These are phyloP conservation scores for Poecilobothrus nobilitatus DNA, from an alignment of 2,888 invertebrate species.

Conservation along the genomic window DNA sequence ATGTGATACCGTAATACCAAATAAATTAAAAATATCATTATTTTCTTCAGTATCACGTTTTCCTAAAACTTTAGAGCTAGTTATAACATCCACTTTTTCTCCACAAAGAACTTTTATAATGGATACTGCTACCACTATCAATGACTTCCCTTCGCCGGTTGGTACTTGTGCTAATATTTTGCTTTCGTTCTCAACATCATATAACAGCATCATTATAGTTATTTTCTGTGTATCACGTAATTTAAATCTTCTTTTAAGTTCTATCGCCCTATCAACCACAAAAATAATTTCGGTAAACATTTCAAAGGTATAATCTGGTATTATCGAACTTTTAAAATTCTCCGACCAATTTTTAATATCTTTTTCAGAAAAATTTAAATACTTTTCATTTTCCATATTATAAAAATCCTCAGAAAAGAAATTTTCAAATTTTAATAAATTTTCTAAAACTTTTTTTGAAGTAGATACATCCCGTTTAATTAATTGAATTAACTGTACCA, in stretches of 20 bases:
- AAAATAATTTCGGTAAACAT: not conserved
- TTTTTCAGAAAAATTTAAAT: not conserved
- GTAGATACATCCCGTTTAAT: not conserved
- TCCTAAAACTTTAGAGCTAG: slow-evolving; percentile 9
- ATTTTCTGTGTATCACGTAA: slow-evolving; percentile 2
- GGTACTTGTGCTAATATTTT: slow-evolving; percentile 3
- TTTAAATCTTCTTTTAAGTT: not conserved
- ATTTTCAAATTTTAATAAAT: not conserved
- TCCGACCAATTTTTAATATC: not conserved
- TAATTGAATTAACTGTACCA: not conserved
- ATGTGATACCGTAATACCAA: not conserved
- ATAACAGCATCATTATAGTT: not conserved
- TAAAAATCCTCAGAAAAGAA: too few relatives aligned
- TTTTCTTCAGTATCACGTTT: slow-evolving; percentile 9
- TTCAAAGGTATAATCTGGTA: not conserved
- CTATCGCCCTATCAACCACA: not conserved
- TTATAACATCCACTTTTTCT: slow-evolving; percentile 12
- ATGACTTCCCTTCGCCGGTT: slow-evolving; percentile 13
- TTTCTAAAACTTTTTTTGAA: not conserved
- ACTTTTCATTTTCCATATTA: not conserved
- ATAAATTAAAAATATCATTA: slow-evolving; percentile 7
- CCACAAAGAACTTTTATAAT: slow-evolving; percentile 9
- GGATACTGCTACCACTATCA: slow-evolving; percentile 12
- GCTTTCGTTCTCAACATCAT: not conserved
- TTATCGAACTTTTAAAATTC: not conserved